phyloP scores from a whole-genome alignment of 2,113 vertebrate species.

The Salminus brasiliensis region DNA sequence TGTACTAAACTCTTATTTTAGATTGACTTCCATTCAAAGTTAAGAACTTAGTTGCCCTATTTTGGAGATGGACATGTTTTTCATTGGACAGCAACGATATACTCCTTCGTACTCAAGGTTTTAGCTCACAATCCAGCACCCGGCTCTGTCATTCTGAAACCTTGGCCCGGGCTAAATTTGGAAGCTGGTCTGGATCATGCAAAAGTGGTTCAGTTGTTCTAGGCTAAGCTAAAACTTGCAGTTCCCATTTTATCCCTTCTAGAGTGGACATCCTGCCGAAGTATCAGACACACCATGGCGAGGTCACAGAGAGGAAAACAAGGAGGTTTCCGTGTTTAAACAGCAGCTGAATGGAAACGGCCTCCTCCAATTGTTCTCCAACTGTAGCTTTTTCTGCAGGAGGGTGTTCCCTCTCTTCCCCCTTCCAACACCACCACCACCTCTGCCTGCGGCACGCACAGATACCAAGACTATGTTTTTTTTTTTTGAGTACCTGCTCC shows the following conservation, averaged over 20 bases:
- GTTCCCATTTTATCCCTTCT: slow-evolving; percentile 9
- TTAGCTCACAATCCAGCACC: not conserved
- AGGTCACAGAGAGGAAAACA: slow-evolving; percentile 53
- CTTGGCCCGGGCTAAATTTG: slow-evolving; percentile 19
- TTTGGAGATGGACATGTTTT: too few species aligned
- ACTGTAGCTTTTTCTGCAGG: slow-evolving; percentile 28
- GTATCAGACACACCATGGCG: slow-evolving; percentile 29
- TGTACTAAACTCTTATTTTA: too few species aligned
- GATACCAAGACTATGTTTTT: slow-evolving; percentile 33
- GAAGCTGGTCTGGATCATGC: not conserved
- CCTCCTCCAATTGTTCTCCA: slow-evolving; percentile 60
- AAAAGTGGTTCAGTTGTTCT: not conserved
- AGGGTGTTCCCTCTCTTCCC: slow-evolving; percentile 31
- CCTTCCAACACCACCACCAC: not conserved
- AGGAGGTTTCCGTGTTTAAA: slow-evolving; percentile 58
- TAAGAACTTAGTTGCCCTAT: too few species aligned
- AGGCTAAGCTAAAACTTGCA: not conserved
- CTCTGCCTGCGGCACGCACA: slow-evolving; percentile 6
- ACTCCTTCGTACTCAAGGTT: not conserved
- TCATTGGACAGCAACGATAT: too few species aligned
- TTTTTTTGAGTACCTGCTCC: slow-evolving; percentile 48
- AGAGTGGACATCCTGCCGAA: slow-evolving; percentile 49
- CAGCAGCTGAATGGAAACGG: slow-evolving; percentile 45
- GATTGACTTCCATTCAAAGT: too few species aligned
- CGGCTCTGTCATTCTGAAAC: not conserved